Percentiles rank a stretch among this genome's conserved stretches.
phyloP scores from a whole-genome alignment of 2,888 invertebrate genomes.

The Euclidia mi region DNA sequence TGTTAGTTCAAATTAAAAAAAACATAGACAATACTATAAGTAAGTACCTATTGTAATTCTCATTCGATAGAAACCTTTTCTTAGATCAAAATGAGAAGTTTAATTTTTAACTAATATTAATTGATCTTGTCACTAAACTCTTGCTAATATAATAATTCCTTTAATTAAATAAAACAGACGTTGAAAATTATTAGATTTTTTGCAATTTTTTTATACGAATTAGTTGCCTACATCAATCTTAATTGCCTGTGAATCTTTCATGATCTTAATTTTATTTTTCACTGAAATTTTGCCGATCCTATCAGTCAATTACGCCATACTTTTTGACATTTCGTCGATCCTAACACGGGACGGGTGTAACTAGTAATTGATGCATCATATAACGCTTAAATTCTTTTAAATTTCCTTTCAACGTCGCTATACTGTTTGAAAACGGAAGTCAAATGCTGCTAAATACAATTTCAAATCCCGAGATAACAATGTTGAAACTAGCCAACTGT shows the following conservation, averaged over 20 bases:
- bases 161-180: conserved; percentile 31
- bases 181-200: conserved; percentile 23
- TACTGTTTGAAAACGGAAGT: conserved; percentile 1
- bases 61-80: no score
- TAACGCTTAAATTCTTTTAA: conserved; percentile 21
- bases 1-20: no score
- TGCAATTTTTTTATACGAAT: conserved; percentile 30
- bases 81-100: no score
- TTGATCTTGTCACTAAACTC: neutral
- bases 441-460: no score
- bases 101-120: conserved; percentile 4
- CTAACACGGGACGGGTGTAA: conserved; percentile 37
- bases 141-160: conserved; percentile 21
- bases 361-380: conserved; percentile 48
- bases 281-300: conserved; percentile 31
- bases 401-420: conserved; percentile 11
- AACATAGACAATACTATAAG: no score
- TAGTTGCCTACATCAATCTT: conserved; percentile 49
- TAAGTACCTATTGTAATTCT: no score
- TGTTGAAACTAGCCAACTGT: no score
- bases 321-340: conserved; percentile 51
- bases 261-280: conserved; percentile 43
- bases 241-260: conserved; percentile 37
- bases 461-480: no score
- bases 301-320: conserved; percentile 56